Base-by-base conservation (phyloP, 2,888 invertebrate species). In the Rotaria socialis region DNA sequence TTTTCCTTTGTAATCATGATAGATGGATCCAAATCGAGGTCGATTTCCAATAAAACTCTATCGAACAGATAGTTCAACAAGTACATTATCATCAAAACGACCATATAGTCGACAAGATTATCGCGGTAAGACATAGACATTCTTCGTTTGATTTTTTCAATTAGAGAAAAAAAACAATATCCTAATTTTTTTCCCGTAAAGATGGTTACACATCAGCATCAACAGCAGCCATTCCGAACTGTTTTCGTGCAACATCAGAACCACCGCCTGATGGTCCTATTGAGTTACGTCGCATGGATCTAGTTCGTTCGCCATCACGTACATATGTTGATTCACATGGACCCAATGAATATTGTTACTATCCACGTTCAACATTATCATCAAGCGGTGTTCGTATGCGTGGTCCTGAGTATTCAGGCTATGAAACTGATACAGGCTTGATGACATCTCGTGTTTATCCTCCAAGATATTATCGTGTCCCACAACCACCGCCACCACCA, bases 401-500 rank as follows among this genome's bases (percentile, higher is more conserved):
- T 80, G 47, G 80, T 80, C 80, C 47, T 47, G 80, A 80, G 47
- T 47, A 80, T 80, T 47, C 80, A n/a, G 86, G 86, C 3, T 86
- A 86, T 52, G 86, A 86, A 41, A 86, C 86, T n/a, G 86, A 86
- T 41, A 85, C 86, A 35, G 86, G 86, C 41, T 7, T 86, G 24
- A 50, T 58, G 19, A 75, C 85, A 35, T 74, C 74, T 84, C 75
- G 85, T 60, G 52, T 3, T 19, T 52, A 55, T 84, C 41, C 16
- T 6, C 56, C 35, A 43, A 27, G 85, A 43, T 58, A 41, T 56
- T 60, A 56, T 60, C 55, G n/a, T 47, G 24, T 5, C 10, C 47
- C 41, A 14, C 56, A 41, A 16, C 85, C 35, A 35, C 35, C 35
- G 35, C 35, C 35, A 35, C 35, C 35, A 35, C 35, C 35, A 35